Percentiles rank a stretch among this genome's conserved stretches.
These are phyloP conservation scores for Brachyistius frenatus DNA, from an alignment of 2,113 vertebrate genomes.

Conservation along the genomic window DNA sequence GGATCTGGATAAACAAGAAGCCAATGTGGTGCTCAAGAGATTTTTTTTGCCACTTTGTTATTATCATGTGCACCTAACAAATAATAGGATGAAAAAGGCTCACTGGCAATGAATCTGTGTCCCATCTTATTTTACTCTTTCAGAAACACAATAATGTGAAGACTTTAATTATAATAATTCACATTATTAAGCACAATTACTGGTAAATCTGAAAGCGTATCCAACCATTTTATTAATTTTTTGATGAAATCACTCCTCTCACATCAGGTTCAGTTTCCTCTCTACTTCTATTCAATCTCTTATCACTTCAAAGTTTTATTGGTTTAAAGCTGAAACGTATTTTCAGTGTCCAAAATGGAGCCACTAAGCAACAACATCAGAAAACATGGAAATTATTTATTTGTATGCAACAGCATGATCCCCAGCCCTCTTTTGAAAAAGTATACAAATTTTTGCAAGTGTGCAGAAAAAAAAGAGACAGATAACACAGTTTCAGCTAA, in stretches of 20 bases:
- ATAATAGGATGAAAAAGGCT: no score
- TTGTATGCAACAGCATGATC: background rate
- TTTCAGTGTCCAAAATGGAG: background rate
- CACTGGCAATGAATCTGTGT: no score
- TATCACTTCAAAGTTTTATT: background rate
- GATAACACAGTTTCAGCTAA: constrained; percentile 20
- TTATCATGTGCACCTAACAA: no score
- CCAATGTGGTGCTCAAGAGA: constrained; percentile 9
- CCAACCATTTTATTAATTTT: no score
- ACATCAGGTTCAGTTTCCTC: no score
- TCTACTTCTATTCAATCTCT: background rate
- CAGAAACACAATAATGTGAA: no score
- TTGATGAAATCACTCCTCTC: no score
- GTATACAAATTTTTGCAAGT: constrained; percentile 17
- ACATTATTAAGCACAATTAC: no score
- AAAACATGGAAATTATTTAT: background rate
- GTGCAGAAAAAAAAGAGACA: constrained; percentile 1
- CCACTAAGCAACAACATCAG: background rate
- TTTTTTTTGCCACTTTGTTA: background rate
- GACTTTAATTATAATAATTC: no score
- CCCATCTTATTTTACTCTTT: no score
- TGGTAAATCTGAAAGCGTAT: no score
- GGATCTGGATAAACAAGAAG: background rate
- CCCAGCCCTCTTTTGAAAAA: background rate
- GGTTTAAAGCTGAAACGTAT: no score